Evolutionary conservation across 2,888 invertebrate genomes (phyloP).

Genomic region (Epinotia bilunana): DNA sequence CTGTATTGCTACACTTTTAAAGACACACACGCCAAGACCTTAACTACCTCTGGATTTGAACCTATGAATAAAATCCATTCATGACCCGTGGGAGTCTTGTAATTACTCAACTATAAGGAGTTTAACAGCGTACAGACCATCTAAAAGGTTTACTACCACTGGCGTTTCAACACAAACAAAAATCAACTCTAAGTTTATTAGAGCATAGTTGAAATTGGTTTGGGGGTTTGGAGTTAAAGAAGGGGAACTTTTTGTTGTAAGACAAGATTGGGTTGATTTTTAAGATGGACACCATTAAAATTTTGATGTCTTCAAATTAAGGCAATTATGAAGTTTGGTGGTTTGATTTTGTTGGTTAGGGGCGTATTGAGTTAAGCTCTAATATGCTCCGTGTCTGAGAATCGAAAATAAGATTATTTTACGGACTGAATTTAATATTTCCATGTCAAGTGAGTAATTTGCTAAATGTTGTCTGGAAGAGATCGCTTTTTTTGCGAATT

Average conservation of each 20-base stretch:
- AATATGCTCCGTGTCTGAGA: background rate
- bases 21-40: constrained; percentile 43
- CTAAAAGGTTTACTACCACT: constrained; percentile 37
- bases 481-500: too few relatives aligned
- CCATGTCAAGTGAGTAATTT: too few relatives aligned
- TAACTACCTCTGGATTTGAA: constrained; percentile 48
- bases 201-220: background rate
- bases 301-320: constrained; percentile 42
- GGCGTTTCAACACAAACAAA: background rate
- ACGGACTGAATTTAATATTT: too few relatives aligned
- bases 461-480: too few relatives aligned
- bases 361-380: background rate
- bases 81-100: constrained; percentile 55
- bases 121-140: constrained; percentile 32
- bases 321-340: constrained; percentile 29
- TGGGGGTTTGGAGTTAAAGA: background rate
- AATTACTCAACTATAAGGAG: constrained; percentile 51
- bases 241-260: constrained; percentile 18
- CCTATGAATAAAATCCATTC: constrained; percentile 58
- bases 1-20: constrained; percentile 47
- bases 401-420: too few relatives aligned
- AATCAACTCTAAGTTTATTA: background rate
- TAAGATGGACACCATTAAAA: constrained; percentile 33
- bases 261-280: constrained; percentile 37
- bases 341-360: background rate